A percentile compares a stretch with the other conserved stretches of the same genome.
Evolutionary conservation across 2,888 invertebrate species (phyloP).

Genomic region (Hipparchia sbordonii): DNA sequence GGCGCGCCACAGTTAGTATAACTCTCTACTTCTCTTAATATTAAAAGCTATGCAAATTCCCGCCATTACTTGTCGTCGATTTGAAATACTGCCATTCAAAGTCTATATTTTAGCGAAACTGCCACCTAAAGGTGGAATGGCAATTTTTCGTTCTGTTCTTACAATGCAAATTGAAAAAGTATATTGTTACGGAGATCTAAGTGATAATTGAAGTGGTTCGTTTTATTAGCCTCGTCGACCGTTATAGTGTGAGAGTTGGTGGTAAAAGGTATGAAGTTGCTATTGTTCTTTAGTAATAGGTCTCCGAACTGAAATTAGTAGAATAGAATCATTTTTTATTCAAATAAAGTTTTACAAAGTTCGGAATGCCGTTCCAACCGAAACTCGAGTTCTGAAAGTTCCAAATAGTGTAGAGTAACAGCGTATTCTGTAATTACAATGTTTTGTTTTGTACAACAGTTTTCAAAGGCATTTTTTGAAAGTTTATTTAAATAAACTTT

Average conservation of each 20-base stretch:
- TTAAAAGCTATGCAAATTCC: slow-evolving; percentile 4
- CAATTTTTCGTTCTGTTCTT: slow-evolving; percentile 20
- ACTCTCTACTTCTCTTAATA: neutral
- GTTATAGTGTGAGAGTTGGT: slow-evolving; percentile 11
- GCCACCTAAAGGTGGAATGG: slow-evolving; percentile 18
- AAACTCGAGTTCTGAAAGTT: too few relatives aligned
- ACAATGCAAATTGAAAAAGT: slow-evolving; percentile 41
- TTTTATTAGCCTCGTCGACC: slow-evolving; percentile 65
- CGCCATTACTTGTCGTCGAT: slow-evolving; percentile 9
- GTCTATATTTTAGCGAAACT: slow-evolving; percentile 14
- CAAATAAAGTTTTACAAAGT: too few relatives aligned
- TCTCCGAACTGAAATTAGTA: too few relatives aligned
- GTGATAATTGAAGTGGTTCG: slow-evolving; percentile 65
- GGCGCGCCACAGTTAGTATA: too few relatives aligned
- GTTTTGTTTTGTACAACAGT: too few relatives aligned
- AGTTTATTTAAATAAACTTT: too few relatives aligned
- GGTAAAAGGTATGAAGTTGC: neutral
- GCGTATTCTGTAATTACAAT: too few relatives aligned
- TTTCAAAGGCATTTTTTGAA: too few relatives aligned
- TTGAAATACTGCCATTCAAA: slow-evolving; percentile 14
- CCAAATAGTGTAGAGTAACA: too few relatives aligned
- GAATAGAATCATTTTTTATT: too few relatives aligned
- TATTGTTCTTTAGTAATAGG: neutral
- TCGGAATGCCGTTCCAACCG: too few relatives aligned
- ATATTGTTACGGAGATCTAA: slow-evolving; percentile 43